Evolutionary conservation across 2,113 vertebrate species (phyloP).

Genomic region (Macquaria australasica): DNA sequence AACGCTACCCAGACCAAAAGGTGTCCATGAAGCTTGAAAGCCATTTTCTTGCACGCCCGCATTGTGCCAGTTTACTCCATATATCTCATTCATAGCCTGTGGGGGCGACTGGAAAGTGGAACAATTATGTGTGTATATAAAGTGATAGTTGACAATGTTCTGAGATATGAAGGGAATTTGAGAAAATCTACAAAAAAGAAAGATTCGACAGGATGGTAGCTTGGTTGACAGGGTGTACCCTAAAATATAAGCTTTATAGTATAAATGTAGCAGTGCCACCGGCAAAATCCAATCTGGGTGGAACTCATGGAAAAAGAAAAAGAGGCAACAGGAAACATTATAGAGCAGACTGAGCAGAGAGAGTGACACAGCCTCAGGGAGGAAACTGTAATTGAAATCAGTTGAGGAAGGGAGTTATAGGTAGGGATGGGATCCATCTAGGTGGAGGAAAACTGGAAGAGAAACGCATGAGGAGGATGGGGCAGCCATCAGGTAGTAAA

Average conservation of each 20-base stretch:
- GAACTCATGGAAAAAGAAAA: conserved; percentile 45
- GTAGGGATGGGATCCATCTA: conserved; percentile 25
- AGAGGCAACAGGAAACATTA: conserved; percentile 59
- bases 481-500: conserved; percentile 32
- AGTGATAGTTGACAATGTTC: conserved; percentile 54
- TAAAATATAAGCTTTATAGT: conserved; percentile 45
- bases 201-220: conserved; percentile 6
- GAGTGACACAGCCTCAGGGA: conserved; percentile 71
- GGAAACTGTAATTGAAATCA: conserved; percentile 74
- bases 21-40: conserved; percentile 31
- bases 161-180: conserved; percentile 60
- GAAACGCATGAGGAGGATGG: conserved; percentile 17
- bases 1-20: conserved; percentile 29
- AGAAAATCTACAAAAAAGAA: conserved; percentile 28
- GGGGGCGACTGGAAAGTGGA: conserved; percentile 7
- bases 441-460: conserved; percentile 33
- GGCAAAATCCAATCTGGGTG: conserved; percentile 55
- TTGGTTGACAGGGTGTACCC: conserved; percentile 1
- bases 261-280: conserved; percentile 35
- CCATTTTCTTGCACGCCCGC: conserved; percentile 21
- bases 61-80: conserved; percentile 1
- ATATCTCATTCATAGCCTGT: background rate
- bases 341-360: conserved; percentile 62
- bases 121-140: conserved; percentile 8
- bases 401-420: conserved; percentile 52